phyloP scores from a whole-genome alignment of 2,797 vertebrate genomes.

The Melanotaenia maccullochi region DNA sequence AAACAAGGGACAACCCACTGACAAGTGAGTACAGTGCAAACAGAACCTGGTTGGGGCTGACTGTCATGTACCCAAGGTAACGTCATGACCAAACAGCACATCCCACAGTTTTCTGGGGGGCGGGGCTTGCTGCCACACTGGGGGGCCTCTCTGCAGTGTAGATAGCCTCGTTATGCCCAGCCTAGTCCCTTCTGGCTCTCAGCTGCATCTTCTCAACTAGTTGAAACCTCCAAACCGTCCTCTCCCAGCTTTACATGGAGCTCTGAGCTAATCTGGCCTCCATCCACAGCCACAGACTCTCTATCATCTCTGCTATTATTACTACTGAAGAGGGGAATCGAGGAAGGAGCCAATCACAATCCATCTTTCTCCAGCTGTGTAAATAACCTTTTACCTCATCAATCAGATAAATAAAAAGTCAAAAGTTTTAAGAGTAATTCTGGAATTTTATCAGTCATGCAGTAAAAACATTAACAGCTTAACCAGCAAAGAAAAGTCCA shows the following conservation, averaged over 20 bases:
- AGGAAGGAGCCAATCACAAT: not conserved
- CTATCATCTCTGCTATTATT: too few relatives aligned
- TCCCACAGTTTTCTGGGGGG: conserved; percentile 98
- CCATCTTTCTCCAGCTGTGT: not conserved
- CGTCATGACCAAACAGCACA: conserved; percentile 95
- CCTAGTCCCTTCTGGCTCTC: conserved; percentile 47
- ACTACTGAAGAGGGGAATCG: not conserved
- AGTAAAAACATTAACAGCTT: conserved; percentile 41
- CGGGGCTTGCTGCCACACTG: conserved; percentile 82
- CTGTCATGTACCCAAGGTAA: conserved; percentile 99
- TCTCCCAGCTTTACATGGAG: not conserved
- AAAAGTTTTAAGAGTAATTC: too few relatives aligned
- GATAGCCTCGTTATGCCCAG: conserved; percentile 71
- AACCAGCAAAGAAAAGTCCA: conserved; percentile 31
- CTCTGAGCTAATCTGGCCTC: not conserved
- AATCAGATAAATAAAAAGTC: conserved; percentile 21
- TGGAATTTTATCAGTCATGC: conserved; percentile 53
- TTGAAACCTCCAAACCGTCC: conserved; percentile 1
- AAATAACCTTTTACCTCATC: not conserved
- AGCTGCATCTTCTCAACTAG: conserved; percentile 79
- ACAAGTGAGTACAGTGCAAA: conserved; percentile 66
- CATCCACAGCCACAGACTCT: too few relatives aligned
- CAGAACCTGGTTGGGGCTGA: conserved; percentile 98
- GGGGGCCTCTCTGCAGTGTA: conserved; percentile 94
- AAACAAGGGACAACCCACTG: conserved; percentile 51